These are phyloP conservation scores for Crossaster papposus DNA, from an alignment of 53 echinoderm and acorn worm species.

Conservation along the genomic window DNA sequence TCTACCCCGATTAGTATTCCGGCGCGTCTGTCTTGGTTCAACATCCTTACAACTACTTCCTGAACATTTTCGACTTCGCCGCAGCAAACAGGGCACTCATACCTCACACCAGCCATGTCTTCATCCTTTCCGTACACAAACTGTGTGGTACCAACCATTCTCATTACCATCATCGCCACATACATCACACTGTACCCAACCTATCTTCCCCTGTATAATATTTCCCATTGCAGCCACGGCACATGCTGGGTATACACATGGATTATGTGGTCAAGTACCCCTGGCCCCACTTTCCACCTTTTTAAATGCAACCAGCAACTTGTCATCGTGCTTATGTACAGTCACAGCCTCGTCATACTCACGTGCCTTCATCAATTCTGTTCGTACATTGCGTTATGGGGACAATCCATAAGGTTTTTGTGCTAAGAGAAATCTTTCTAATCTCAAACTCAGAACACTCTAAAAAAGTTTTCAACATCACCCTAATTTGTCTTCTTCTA, in stretches of 20 bases:
- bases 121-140: no score
- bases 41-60: no score
- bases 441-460: no score
- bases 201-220: not conserved
- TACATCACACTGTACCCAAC: constrained; percentile 22
- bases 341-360: not conserved
- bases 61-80: constrained; percentile 9
- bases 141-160: constrained; percentile 64
- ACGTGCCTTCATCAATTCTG: no score
- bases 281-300: constrained; percentile 10
- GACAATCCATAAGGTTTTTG: no score
- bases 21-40: no score
- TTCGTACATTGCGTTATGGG: no score
- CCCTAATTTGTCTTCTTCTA: no score
- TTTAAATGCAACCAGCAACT: not conserved
- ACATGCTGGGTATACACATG: constrained; percentile 11
- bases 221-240: constrained; percentile 12
- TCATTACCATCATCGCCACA: constrained; percentile 30
- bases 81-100: constrained; percentile 50
- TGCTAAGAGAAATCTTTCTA: no score
- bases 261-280: not conserved
- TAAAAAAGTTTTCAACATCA: no score
- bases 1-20: no score
- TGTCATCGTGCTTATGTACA: not conserved
- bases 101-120: no score